Base-by-base conservation (phyloP, 1,140 invertebrate genomes). In the Cydia amplana region DNA sequence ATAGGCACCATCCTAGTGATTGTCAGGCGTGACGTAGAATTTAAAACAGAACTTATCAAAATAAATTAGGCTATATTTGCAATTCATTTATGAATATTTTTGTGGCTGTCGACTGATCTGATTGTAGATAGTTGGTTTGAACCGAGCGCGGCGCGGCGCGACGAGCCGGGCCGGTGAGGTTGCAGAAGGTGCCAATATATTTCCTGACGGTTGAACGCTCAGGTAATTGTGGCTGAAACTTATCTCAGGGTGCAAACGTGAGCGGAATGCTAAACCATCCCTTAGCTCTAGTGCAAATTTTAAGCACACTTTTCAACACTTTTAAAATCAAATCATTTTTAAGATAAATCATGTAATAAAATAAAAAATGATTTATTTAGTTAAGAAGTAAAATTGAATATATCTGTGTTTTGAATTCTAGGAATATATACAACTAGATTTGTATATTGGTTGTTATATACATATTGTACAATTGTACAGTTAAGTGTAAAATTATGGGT, bases 201-300 rank as follows among this genome's bases (percentile, higher is more conserved):
- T 91, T 91, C 82, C 91, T 91, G 89, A 90, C 89, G 90, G 82
- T 84, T 91, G 90, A 91, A 86, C 90, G 90, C 87, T 89, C 88
- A 91, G 90, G 91, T 92, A 91, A 92, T 92, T 92, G 90, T 91
- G 87, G 87, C 84, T 88, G 90, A 90, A 92, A 91, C 89, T 92
- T 92, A 91, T 92, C 89, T 91, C 86, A 83, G 84, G 85, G 85
- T 82, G 83, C 83, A 82, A 80, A 87, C 91, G 91, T 91, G 89
- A 88, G 83, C 75, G 74, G 89, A 90, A 91, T 92, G 85, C 89
- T 73, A 87, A 91, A 81, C 25, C 78, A 84, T 81, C 77, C 78
- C 77, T 80, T 78, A 78, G 81, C 78, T 85, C 82, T 84, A 84
- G 81, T 81, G 84, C 85, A 91, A 92, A 92, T 92, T 91, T 89